Conservation (phyloP, 2,113 vertebrate species). For the Seriola aureovittata region DNA sequence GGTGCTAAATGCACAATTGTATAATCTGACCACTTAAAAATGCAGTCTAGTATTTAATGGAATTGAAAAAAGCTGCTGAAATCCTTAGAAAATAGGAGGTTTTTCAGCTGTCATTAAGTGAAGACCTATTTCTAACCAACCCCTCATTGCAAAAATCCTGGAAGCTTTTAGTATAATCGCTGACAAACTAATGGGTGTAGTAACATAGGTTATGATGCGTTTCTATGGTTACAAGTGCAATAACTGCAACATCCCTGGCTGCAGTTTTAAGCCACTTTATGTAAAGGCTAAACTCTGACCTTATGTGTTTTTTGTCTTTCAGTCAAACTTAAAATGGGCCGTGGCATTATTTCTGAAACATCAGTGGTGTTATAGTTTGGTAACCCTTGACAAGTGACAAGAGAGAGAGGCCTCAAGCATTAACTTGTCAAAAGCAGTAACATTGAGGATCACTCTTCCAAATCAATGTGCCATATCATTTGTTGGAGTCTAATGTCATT, state of each 20-base stretch:
- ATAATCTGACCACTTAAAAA: not conserved
- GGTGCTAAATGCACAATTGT: not conserved
- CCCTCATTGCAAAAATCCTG: not conserved
- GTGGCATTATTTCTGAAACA: constrained; percentile 21
- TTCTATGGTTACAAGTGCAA: not conserved
- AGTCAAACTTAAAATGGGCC: constrained; percentile 21
- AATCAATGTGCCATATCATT: constrained; percentile 37
- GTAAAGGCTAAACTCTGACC: constrained; percentile 1
- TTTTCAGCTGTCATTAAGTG: not conserved
- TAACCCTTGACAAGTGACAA: constrained; percentile 51
- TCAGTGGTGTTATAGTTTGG: constrained; percentile 47
- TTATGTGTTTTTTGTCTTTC: not conserved
- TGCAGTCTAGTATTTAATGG: not conserved
- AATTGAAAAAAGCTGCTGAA: not conserved
- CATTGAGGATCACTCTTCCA: constrained; percentile 37
- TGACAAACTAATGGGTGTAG: not conserved
- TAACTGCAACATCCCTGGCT: not conserved
- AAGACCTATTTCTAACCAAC: not conserved
- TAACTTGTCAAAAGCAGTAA: constrained; percentile 50
- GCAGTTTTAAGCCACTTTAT: not conserved
- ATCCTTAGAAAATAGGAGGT: not conserved
- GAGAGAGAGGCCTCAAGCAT: constrained; percentile 49
- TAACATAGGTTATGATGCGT: not conserved
- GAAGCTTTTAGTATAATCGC: not conserved
- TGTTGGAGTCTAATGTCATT: constrained; percentile 17